phyloP scores from a whole-genome alignment of 64 coral and sea anemone species.

The Montipora foliosa region DNA sequence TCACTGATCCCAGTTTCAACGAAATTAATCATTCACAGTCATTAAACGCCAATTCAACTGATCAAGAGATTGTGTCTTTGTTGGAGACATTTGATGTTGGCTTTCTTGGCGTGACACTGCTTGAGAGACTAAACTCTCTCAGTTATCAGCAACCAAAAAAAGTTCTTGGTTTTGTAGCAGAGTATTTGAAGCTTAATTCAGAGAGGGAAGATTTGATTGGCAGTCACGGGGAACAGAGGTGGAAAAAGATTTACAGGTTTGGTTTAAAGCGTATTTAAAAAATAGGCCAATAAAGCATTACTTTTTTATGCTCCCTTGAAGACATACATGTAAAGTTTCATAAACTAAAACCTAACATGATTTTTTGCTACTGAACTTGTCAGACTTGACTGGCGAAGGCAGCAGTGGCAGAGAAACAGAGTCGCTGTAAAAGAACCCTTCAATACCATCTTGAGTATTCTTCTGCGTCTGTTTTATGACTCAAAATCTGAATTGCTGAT shows the following conservation, averaged over 20 bases:
- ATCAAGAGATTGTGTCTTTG: background rate
- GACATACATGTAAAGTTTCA: too few species aligned
- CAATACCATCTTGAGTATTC: slow-evolving; percentile 46
- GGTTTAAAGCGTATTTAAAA: background rate
- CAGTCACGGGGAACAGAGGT: background rate
- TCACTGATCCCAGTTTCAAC: background rate
- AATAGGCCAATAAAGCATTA: background rate
- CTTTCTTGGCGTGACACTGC: background rate
- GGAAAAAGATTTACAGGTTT: slow-evolving; percentile 49
- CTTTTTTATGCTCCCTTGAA: too few species aligned
- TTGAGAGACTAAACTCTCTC: slow-evolving; percentile 16
- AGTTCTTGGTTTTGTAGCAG: slow-evolving; percentile 3
- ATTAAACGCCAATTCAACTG: slow-evolving; percentile 2
- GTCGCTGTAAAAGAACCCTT: slow-evolving; percentile 17
- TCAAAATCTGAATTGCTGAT: slow-evolving; percentile 55
- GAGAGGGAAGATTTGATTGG: background rate
- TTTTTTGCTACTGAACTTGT: background rate
- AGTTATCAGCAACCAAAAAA: slow-evolving; percentile 16
- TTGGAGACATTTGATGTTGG: slow-evolving; percentile 12
- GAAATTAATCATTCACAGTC: background rate
- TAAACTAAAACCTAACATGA: background rate
- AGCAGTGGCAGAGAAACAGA: slow-evolving; percentile 48
- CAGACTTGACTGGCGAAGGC: slow-evolving; percentile 68
- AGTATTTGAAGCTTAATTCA: slow-evolving; percentile 32
- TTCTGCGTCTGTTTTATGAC: slow-evolving; percentile 35